Percentiles rank a stretch among this genome's conserved stretches.
Evolutionary conservation across 2,888 invertebrate genomes (phyloP).

Genomic region (Dryobota labecula): DNA sequence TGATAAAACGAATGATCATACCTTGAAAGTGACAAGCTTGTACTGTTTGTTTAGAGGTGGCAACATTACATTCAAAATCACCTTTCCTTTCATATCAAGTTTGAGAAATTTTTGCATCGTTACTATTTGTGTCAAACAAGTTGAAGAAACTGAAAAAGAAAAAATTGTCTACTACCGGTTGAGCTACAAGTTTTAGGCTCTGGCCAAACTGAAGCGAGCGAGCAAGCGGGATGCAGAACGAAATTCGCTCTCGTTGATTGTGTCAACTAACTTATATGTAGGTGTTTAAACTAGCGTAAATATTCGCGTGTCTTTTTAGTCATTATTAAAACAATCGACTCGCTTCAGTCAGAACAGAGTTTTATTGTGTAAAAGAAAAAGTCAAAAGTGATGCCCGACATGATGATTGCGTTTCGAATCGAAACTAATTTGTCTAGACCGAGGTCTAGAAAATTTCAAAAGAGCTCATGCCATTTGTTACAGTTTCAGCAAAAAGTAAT

Average conservation of each 20-base stretch:
- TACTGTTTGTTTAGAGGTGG: conserved; percentile 86
- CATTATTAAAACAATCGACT: not conserved
- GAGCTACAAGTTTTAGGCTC: not conserved
- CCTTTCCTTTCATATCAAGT: conserved; percentile 73
- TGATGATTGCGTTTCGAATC: conserved; percentile 10
- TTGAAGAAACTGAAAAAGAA: conserved; percentile 42
- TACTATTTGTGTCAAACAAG: conserved; percentile 62
- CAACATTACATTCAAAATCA: conserved; percentile 82
- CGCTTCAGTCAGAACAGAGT: not conserved
- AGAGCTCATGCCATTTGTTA: not conserved
- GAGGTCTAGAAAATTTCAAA: conserved; percentile 12
- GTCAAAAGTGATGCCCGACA: not conserved
- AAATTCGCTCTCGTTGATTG: not conserved
- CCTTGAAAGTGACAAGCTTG: conserved; percentile 92
- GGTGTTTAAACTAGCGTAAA: not conserved
- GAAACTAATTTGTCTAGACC: conserved; percentile 12
- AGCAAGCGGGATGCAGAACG: not conserved
- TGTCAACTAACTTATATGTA: not conserved
- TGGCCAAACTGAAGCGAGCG: not conserved
- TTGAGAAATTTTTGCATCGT: conserved; percentile 82
- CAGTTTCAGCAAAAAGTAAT: conserved; percentile 20
- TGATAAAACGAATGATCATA: conserved; percentile 64
- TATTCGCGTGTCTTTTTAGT: not conserved
- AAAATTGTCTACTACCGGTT: not conserved
- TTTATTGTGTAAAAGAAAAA: not conserved